phyloP scores from a whole-genome alignment of 2,113 vertebrate species.

The Pholis gunnellus region DNA sequence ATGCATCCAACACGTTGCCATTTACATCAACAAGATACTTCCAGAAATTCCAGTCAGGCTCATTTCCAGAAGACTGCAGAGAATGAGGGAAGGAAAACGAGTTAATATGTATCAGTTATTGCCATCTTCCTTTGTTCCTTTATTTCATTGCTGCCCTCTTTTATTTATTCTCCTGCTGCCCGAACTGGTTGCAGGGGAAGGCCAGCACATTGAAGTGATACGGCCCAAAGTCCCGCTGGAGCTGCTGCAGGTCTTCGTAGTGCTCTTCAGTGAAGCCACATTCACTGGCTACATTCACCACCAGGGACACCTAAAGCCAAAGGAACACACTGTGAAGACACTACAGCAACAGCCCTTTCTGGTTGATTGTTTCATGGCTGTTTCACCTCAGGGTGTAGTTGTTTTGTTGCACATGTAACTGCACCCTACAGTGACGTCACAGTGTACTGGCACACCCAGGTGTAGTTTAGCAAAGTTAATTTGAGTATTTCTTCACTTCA shows the following conservation, averaged over 20 bases:
- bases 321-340: background rate
- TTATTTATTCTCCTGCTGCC: constrained; percentile 88
- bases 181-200: constrained; percentile 99
- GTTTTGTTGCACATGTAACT: background rate
- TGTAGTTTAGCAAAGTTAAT: background rate
- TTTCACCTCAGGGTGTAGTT: background rate
- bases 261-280: constrained; percentile 95
- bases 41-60: constrained; percentile 99
- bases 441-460: background rate
- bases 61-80: constrained; percentile 87
- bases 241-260: constrained; percentile 92
- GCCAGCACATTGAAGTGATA: constrained; percentile 96
- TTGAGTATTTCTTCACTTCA: background rate
- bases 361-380: no score
- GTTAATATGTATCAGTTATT: background rate
- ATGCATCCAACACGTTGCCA: constrained; percentile 90
- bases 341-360: background rate
- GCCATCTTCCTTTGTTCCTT: background rate
- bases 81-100: constrained; percentile 9
- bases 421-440: background rate
- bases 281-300: constrained; percentile 96
- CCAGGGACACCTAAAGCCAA: constrained; percentile 89
- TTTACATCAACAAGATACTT: constrained; percentile 93
- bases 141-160: background rate
- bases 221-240: constrained; percentile 93